Conservation (phyloP, 1,140 invertebrate species). For the Drosophila cardini region DNA sequence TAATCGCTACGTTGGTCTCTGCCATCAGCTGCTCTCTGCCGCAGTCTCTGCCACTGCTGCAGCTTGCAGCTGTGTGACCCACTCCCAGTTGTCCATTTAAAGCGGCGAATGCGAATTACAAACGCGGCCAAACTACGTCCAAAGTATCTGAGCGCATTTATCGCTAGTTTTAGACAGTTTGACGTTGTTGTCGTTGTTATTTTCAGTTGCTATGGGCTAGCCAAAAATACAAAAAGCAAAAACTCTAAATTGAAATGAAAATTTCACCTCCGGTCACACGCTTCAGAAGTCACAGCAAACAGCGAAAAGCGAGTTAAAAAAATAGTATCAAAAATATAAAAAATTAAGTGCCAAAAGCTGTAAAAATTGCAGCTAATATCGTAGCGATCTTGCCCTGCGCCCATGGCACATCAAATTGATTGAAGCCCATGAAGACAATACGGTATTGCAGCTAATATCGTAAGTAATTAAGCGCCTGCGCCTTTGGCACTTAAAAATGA, state of each 20-base stretch:
- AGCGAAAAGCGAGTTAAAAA: constrained; percentile 19
- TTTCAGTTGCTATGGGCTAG: constrained; percentile 36
- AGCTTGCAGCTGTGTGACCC: constrained; percentile 75
- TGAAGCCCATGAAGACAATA: constrained; percentile 1
- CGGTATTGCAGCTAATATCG: constrained; percentile 31
- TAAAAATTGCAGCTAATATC: constrained; percentile 38
- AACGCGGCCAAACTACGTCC: constrained; percentile 60
- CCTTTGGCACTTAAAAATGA: constrained; percentile 21
- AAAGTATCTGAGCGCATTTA: constrained; percentile 74
- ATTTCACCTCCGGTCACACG: constrained; percentile 81
- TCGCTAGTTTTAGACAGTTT: constrained; percentile 64
- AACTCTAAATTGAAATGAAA: too few species aligned
- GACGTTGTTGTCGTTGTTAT: constrained; percentile 31
- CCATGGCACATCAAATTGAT: constrained; percentile 27
- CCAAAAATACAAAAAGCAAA: constrained; percentile 60
- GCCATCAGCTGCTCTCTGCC: constrained; percentile 33
- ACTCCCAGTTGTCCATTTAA: constrained; percentile 80
- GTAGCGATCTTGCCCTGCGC: constrained; percentile 7
- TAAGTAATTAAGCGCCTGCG: constrained; percentile 14
- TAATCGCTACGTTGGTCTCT: constrained; percentile 69
- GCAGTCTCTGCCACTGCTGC: constrained; percentile 31
- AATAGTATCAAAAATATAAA: constrained; percentile 20
- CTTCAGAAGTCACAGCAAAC: constrained; percentile 66
- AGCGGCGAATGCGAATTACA: constrained; percentile 57
- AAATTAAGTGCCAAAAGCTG: constrained; percentile 37